Conservation (phyloP, 2,888 invertebrate species). For the Drosophila acutilabella region DNA sequence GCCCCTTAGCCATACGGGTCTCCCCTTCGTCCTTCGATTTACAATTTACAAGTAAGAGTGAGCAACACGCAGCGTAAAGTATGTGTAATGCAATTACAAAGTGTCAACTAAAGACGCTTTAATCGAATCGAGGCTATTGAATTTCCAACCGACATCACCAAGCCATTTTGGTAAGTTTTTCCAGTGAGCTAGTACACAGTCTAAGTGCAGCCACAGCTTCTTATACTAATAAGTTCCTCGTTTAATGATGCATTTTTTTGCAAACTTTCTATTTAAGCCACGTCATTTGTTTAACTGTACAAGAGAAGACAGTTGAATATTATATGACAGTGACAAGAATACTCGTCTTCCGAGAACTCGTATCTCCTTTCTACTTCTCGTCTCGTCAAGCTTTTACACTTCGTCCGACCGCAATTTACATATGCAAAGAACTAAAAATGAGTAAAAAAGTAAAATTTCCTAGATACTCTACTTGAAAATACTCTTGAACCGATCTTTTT, state of each 20-base stretch:
- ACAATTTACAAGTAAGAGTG: slow-evolving; percentile 56
- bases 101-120: slow-evolving; percentile 36
- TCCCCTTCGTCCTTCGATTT: neutral
- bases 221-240: slow-evolving; percentile 45
- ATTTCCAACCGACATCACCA: slow-evolving; percentile 31
- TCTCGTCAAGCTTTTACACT: slow-evolving; percentile 2
- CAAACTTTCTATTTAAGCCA: neutral
- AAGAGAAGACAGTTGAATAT: neutral
- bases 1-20: no score
- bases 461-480: neutral
- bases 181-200: slow-evolving; percentile 10
- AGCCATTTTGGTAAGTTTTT: slow-evolving; percentile 24
- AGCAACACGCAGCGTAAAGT: slow-evolving; percentile 67
- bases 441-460: neutral
- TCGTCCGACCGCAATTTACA: slow-evolving; percentile 29
- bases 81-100: slow-evolving; percentile 76
- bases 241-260: slow-evolving; percentile 17
- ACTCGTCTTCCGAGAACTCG: neutral
- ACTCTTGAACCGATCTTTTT: no score
- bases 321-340: slow-evolving; percentile 22
- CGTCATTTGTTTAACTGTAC: neutral
- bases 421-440: slow-evolving; percentile 8
- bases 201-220: slow-evolving; percentile 5
- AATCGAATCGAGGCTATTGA: slow-evolving; percentile 58
- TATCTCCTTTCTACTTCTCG: neutral